Evolutionary conservation across 2,113 vertebrate genomes (phyloP).

Genomic region (Sceloporus undulatus): DNA sequence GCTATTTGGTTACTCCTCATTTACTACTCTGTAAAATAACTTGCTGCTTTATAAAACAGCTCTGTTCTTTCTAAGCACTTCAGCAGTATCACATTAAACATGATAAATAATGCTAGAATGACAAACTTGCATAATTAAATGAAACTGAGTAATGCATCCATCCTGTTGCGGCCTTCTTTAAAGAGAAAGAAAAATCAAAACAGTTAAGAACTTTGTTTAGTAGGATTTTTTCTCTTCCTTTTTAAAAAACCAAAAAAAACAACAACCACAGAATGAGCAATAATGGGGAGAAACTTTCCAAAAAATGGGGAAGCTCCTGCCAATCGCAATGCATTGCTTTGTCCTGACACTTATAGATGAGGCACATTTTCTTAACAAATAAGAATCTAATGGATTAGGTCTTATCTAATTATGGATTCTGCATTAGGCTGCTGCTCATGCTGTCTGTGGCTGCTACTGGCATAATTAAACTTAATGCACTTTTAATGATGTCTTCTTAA

Average conservation of each 20-base stretch:
- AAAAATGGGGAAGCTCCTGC: neutral
- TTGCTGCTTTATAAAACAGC: neutral
- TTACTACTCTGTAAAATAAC: conserved; percentile 14
- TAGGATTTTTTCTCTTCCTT: neutral
- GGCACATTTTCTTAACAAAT: conserved; percentile 78
- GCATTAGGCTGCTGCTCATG: conserved; percentile 67
- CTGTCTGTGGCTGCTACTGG: conserved; percentile 71
- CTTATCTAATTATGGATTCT: conserved; percentile 79
- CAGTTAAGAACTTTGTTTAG: neutral
- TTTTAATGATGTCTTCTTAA: conserved; percentile 85
- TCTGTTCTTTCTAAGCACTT: neutral
- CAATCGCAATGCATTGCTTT: conserved; percentile 34
- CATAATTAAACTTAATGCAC: conserved; percentile 84
- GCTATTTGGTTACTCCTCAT: neutral
- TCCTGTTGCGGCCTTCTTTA: neutral
- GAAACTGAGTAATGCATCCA: conserved; percentile 7
- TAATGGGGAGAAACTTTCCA: neutral
- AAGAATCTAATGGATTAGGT: conserved; percentile 75
- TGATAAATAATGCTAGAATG: conserved; percentile 10
- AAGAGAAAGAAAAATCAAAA: conserved; percentile 11
- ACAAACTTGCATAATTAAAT: conserved; percentile 32
- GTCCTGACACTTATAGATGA: conserved; percentile 54
- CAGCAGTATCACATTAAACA: conserved; percentile 1
- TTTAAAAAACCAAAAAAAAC: neutral
- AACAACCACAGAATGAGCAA: neutral